Evolutionary conservation across 2,797 vertebrate genomes (phyloP), one percentile per base, ranked within the genome.

Genomic region (Diplodus puntazzo): DNA sequence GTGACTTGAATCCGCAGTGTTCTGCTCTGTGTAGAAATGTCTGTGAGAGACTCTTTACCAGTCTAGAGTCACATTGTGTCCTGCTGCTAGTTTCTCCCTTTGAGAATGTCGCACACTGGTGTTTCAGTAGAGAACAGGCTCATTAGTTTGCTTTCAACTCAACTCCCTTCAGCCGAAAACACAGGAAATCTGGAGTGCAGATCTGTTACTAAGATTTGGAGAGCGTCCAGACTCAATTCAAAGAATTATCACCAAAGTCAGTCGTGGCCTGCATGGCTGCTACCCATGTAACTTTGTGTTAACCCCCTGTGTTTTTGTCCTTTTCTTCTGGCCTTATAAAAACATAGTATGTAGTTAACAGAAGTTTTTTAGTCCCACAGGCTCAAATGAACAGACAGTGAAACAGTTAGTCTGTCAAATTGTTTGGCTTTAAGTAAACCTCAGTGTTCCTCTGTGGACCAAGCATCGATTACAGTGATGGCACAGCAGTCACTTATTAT

Each of bases 51-150:
- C 43, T 27, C n/a, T 52, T 3, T 17, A 23, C 8, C 8, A 52
- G 45, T 57, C 7, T 8, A 8, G 13, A 67, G 48, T 71, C 57
- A 25, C 67, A 18, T 73, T 18, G 6, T 39, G 55, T 71, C 48
- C 69, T 54, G 39, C 63, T 71, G 60, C 46, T 60, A 34, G 20
- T 63, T 49, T 49, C 58, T 76, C 10, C 39, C 57, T 52, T 34
- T 0, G 81, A 77, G 84, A 89, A 89, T 91, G 78, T 90, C 79
- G 11, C 89, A 87, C 72, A 14, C 20, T 39, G 45, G 72, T 1
- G 73, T 89, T 77, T 69, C 34, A 27, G 53, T 43, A 61, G 39
- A 68, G 73, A 55, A 61, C 45, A 63, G 63, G 48, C 48, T 57
- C 42, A 88, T 57, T 63, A 64, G 58, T 76, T 68, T 57, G 39